Evolutionary conservation across 2,113 vertebrate species (phyloP).

Genomic region (Stictonetta naevosa): DNA sequence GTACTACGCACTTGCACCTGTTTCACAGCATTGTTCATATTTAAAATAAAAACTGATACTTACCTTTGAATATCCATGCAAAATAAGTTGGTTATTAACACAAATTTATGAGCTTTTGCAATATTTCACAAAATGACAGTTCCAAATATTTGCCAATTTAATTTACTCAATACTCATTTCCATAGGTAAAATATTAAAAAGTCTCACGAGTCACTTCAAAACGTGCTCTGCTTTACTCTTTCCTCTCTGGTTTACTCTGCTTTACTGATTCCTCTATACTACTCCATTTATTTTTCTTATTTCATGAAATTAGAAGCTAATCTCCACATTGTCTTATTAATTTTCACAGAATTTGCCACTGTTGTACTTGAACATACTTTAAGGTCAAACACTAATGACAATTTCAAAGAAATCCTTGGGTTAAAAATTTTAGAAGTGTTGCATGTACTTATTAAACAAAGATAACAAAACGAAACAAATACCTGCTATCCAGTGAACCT

Average conservation of each 20-base stretch:
- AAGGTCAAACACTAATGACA: not conserved
- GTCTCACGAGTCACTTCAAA: not conserved
- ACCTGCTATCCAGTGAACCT: slow-evolving; percentile 91
- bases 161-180: not conserved
- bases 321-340: not conserved
- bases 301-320: not conserved
- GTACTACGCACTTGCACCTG: not conserved
- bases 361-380: not conserved
- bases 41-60: not conserved
- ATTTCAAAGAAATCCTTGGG: not conserved
- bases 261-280: not conserved
- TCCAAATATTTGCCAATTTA: not conserved
- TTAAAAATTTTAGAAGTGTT: not conserved
- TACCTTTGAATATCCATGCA: not conserved
- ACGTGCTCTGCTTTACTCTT: not conserved
- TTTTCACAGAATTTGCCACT: not conserved
- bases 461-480: not conserved
- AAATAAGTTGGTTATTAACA: not conserved
- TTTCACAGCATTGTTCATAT: not conserved
- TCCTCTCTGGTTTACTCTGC: not conserved
- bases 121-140: not conserved
- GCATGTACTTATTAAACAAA: not conserved
- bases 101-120: not conserved
- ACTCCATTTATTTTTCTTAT: not conserved
- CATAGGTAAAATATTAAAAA: not conserved